These are phyloP conservation scores for Lordiphosa collinella DNA, from an alignment of 1,140 invertebrate species.

Conservation along the genomic window DNA sequence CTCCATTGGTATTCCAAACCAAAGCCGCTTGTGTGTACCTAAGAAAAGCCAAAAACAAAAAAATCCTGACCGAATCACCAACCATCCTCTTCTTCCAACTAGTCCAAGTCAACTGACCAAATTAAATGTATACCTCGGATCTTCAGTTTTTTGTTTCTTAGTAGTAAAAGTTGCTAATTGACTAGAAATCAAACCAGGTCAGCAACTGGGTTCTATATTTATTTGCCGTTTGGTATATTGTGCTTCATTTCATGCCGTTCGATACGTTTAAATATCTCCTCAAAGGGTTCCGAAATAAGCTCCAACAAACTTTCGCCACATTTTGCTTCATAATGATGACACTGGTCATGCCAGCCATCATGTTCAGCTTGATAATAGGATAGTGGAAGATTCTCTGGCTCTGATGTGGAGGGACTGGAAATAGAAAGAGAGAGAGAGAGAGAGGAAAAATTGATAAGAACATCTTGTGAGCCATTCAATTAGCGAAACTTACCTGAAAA, in stretches of 20 bases:
- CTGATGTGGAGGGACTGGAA: conserved; percentile 82
- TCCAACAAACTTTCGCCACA: conserved; percentile 67
- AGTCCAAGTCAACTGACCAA: conserved; percentile 12
- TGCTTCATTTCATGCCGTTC: conserved; percentile 48
- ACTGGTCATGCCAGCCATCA: conserved; percentile 71
- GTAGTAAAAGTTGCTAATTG: conserved; percentile 65
- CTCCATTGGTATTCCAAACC: conserved; percentile 51
- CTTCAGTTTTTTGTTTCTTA: conserved; percentile 14
- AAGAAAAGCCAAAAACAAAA: conserved; percentile 3
- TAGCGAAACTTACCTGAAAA: conserved; percentile 46
- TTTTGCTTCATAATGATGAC: conserved; percentile 67
- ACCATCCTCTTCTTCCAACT: conserved; percentile 15
- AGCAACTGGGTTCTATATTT: conserved; percentile 12
- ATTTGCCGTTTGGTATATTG: background rate
- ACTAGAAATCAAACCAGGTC: conserved; percentile 27
- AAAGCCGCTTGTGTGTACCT: conserved; percentile 9
- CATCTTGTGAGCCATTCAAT: too few relatives aligned
- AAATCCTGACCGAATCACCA: background rate
- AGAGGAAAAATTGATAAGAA: too few relatives aligned
- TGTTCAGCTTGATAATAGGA: conserved; percentile 82
- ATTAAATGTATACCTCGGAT: background rate
- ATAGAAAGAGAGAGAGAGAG: too few relatives aligned
- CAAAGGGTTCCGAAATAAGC: conserved; percentile 62
- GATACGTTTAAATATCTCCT: conserved; percentile 34
- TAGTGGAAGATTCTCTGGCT: conserved; percentile 80